A percentile compares a stretch with the other conserved stretches of the same genome.
These are phyloP conservation scores for Criorhina ranunculi DNA, from an alignment of 2,888 invertebrate species.

Conservation along the genomic window DNA sequence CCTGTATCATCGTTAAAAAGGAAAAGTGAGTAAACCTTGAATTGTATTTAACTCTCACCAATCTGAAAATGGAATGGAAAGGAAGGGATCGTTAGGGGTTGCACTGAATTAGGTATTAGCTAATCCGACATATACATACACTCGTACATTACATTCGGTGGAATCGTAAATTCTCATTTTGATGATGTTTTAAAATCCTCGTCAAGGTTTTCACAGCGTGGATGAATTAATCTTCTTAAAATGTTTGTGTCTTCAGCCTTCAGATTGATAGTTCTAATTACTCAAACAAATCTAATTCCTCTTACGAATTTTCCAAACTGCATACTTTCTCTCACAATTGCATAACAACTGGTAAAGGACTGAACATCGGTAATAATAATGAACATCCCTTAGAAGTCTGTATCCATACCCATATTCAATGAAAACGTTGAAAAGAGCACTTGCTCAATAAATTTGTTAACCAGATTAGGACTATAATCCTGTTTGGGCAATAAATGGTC, in stretches of 20 bases:
- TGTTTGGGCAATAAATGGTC: conserved; percentile 72
- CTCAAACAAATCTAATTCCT: not conserved
- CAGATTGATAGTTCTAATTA: conserved; percentile 3
- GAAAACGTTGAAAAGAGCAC: conserved; percentile 63
- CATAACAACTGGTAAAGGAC: conserved; percentile 31
- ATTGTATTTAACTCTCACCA: conserved; percentile 56
- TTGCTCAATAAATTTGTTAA: conserved; percentile 75
- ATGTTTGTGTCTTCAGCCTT: conserved; percentile 2
- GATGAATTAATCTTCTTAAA: conserved; percentile 43
- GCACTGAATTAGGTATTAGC: conserved; percentile 14
- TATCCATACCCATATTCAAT: conserved; percentile 16
- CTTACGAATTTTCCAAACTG: not conserved
- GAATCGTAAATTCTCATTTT: conserved; percentile 42
- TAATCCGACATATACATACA: conserved; percentile 43
- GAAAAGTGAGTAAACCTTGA: conserved; percentile 31
- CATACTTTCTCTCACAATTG: conserved; percentile 29
- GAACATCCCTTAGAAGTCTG: conserved; percentile 23
- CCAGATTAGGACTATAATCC: conserved; percentile 75
- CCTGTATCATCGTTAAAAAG: conserved; percentile 37
- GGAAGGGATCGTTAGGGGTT: conserved; percentile 55
- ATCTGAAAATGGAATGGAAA: conserved; percentile 18
- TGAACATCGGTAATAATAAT: conserved; percentile 35
- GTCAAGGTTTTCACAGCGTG: not conserved
- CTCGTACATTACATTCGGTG: conserved; percentile 35
- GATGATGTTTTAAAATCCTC: conserved; percentile 18